A percentile compares a stretch with the other conserved stretches of the same genome.
Evolutionary conservation across 2,888 invertebrate species (phyloP).

Genomic region (Zygogramma bicolorata): DNA sequence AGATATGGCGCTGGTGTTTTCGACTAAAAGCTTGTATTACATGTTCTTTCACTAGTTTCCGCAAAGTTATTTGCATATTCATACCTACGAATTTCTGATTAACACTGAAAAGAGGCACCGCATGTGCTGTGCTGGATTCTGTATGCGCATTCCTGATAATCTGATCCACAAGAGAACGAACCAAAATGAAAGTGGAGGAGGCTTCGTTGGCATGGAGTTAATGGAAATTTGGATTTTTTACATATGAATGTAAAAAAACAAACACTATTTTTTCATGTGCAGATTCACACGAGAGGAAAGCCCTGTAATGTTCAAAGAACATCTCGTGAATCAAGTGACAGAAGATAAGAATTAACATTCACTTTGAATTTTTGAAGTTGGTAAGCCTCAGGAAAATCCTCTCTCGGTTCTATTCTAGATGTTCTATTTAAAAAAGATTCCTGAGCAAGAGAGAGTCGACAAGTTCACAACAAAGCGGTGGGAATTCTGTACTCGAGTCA

Average conservation of each 20-base stretch:
- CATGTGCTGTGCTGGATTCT: conserved; percentile 49
- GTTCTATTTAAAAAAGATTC: too few relatives aligned
- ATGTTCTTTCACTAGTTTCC: conserved; percentile 51
- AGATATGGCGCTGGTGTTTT: conserved; percentile 49
- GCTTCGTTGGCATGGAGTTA: not conserved
- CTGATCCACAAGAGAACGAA: conserved; percentile 28
- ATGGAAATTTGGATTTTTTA: not conserved
- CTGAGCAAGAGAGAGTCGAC: too few relatives aligned
- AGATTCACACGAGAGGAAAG: too few relatives aligned
- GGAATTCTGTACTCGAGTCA: too few relatives aligned
- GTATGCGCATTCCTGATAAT: conserved; percentile 40
- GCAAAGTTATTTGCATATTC: conserved; percentile 54
- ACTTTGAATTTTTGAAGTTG: too few relatives aligned
- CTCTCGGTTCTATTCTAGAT: too few relatives aligned
- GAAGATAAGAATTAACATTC: too few relatives aligned
- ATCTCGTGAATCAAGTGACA: too few relatives aligned
- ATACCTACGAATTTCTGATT: conserved; percentile 52
- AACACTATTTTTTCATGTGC: too few relatives aligned
- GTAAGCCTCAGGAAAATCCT: too few relatives aligned
- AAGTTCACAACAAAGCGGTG: too few relatives aligned
- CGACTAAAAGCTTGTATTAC: conserved; percentile 53
- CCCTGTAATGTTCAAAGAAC: too few relatives aligned
- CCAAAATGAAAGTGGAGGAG: not conserved
- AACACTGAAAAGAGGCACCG: conserved; percentile 50
- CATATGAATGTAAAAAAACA: not conserved